Evolutionary conservation across 2,797 vertebrate species (phyloP).

Genomic region (Lutjanus argentimaculatus): DNA sequence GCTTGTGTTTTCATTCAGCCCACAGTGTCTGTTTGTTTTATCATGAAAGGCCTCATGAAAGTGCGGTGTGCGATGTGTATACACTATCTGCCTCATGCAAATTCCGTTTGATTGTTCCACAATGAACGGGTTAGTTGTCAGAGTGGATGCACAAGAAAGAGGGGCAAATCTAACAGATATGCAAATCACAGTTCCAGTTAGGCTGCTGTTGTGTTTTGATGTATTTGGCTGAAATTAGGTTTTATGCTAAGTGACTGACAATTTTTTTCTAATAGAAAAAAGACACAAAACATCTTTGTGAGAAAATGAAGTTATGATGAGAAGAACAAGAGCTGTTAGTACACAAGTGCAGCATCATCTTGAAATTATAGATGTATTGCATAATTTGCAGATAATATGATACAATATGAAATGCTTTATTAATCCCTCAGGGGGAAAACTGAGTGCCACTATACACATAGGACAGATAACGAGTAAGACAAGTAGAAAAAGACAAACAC

Average conservation of each 20-base stretch:
- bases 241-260: slow-evolving; percentile 27
- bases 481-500: too few relatives aligned
- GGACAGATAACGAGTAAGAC: too few relatives aligned
- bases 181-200: slow-evolving; percentile 50
- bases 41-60: slow-evolving; percentile 22
- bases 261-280: slow-evolving; percentile 1
- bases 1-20: slow-evolving; percentile 20
- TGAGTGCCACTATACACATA: too few relatives aligned
- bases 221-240: slow-evolving; percentile 32
- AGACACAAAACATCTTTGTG: neutral
- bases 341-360: slow-evolving; percentile 9
- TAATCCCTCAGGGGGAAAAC: too few relatives aligned
- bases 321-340: slow-evolving; percentile 23
- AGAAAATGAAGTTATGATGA: slow-evolving; percentile 18
- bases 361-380: slow-evolving; percentile 15
- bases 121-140: slow-evolving; percentile 48
- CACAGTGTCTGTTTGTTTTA: slow-evolving; percentile 21
- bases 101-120: slow-evolving; percentile 62
- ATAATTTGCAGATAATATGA: slow-evolving; percentile 9
- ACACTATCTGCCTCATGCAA: slow-evolving; percentile 42
- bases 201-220: slow-evolving; percentile 49
- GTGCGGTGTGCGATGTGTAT: slow-evolving; percentile 10
- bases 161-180: slow-evolving; percentile 54
- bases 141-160: slow-evolving; percentile 37
- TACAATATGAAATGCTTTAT: too few relatives aligned